These are phyloP conservation scores for Catonia carolina DNA, from an alignment of 2,888 invertebrate species.

Conservation along the genomic window DNA sequence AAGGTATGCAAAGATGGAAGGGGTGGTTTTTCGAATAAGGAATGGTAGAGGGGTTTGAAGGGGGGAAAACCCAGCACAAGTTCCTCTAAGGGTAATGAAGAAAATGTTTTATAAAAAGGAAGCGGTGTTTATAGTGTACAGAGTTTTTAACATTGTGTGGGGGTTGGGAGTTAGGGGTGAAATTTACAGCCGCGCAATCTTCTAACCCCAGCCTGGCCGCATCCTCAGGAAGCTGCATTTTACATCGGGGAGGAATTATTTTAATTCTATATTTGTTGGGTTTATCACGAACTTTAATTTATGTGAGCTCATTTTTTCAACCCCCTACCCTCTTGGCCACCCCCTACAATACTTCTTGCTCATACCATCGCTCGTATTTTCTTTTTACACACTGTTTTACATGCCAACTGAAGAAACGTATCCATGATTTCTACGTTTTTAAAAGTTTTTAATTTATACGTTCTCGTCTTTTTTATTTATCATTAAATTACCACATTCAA, in stretches of 20 bases:
- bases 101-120: conserved; percentile 28
- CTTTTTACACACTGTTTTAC: too few relatives aligned
- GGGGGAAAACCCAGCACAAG: conserved; percentile 19
- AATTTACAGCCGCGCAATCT: conserved; percentile 31
- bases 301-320: conserved; percentile 13
- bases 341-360: too few relatives aligned
- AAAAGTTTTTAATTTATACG: too few relatives aligned
- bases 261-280: conserved; percentile 34
- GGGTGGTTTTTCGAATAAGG: too few relatives aligned
- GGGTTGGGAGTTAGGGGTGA: conserved; percentile 20
- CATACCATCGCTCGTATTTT: too few relatives aligned
- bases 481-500: too few relatives aligned
- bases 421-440: too few relatives aligned
- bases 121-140: conserved; percentile 26
- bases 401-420: too few relatives aligned
- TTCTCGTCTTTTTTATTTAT: too few relatives aligned
- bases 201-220: conserved; percentile 20
- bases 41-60: conserved; percentile 16
- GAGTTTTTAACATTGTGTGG: conserved; percentile 25
- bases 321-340: background rate
- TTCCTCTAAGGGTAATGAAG: conserved; percentile 25
- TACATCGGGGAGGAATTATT: conserved; percentile 31
- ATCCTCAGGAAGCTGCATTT: conserved; percentile 33
- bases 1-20: background rate
- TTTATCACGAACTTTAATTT: conserved; percentile 29